Evolutionary conservation across 1,140 invertebrate genomes (phyloP).

Genomic region (Piezodorus guildinii): DNA sequence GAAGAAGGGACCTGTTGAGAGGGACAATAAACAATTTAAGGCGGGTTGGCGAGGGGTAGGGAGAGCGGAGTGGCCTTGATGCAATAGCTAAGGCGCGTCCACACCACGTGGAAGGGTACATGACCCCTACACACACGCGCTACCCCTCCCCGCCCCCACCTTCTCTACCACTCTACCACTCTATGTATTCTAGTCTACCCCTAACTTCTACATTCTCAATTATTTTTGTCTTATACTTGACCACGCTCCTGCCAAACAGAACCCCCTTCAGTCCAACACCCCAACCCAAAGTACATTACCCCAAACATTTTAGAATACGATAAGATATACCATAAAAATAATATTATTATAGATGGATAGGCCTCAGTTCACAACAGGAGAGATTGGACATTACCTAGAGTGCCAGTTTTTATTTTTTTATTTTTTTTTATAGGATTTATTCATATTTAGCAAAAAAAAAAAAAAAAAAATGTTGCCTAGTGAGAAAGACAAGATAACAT

Average conservation of each 20-base stretch:
- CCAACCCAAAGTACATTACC: background rate
- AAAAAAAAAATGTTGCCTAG: too few relatives aligned
- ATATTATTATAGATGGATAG: too few relatives aligned
- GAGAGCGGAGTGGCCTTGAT: background rate
- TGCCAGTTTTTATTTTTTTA: too few relatives aligned
- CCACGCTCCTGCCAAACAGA: background rate
- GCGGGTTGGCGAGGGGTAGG: background rate
- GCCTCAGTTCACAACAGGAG: too few relatives aligned
- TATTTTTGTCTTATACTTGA: background rate
- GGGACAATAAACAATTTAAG: background rate
- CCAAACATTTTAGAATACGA: background rate
- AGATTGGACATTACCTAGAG: too few relatives aligned
- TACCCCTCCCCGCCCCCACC: conserved; percentile 3
- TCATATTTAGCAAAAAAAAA: too few relatives aligned
- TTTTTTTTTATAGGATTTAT: too few relatives aligned
- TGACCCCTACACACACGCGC: conserved; percentile 15
- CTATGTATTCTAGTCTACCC: background rate
- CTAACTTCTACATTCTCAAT: too few relatives aligned
- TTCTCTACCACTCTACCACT: background rate
- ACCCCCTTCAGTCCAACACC: background rate
- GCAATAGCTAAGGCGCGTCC: background rate
- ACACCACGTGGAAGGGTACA: conserved; percentile 15
- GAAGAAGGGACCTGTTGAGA: background rate
- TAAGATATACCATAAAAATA: too few relatives aligned
- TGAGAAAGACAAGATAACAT: too few relatives aligned